phyloP scores from a whole-genome alignment of 1,140 invertebrate genomes.

The Macrosteles quadrilineatus region DNA sequence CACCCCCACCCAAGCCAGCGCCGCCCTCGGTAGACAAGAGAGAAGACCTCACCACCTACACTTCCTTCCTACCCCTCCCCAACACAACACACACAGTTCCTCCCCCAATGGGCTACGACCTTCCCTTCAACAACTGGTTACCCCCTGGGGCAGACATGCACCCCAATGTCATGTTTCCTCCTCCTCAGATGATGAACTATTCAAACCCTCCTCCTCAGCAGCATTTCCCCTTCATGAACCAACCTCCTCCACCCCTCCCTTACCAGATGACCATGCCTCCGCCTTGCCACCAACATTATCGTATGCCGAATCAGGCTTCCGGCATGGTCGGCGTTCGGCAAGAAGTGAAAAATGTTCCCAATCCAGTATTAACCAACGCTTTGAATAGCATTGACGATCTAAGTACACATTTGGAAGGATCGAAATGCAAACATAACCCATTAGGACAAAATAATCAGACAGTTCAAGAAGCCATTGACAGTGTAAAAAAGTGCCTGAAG shows the following conservation, averaged over 20 bases:
- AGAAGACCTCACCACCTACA: conserved; percentile 1
- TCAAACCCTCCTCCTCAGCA: neutral
- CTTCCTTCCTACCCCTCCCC: conserved; percentile 3
- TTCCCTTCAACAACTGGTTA: conserved; percentile 3
- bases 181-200: neutral
- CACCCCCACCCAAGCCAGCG: neutral
- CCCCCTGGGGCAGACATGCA: neutral
- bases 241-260: conserved; percentile 3
- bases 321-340: neutral
- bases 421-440: conserved; percentile 8
- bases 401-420: no score
- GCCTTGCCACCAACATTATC: conserved; percentile 10
- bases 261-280: conserved; percentile 8
- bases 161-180: neutral
- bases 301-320: neutral
- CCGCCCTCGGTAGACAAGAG: neutral
- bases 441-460: conserved; percentile 14
- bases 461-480: conserved; percentile 11
- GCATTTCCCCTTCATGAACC: neutral
- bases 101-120: neutral
- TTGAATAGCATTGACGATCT: no score
- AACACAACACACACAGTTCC: neutral
- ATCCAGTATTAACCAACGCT: no score
- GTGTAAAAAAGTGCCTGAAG: conserved; percentile 13
- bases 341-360: conserved; percentile 13